Evolutionary conservation across 2,888 invertebrate genomes (phyloP), one percentile per base, ranked within the genome.

Genomic region (Erannis defoliaria): DNA sequence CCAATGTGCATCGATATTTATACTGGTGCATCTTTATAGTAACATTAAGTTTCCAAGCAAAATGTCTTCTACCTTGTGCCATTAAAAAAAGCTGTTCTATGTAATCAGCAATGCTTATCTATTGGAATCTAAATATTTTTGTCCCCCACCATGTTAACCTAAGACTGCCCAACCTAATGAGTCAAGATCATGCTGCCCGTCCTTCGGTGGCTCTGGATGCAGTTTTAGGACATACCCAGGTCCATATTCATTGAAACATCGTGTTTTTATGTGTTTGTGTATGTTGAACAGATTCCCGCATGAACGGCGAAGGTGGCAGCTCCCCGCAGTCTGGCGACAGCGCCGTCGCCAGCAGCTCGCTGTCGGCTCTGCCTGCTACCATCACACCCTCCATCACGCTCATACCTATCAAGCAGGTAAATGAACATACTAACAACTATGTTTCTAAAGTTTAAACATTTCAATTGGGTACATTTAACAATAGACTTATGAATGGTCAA

Each of bases 351-450:
- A 95, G 96, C 77, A 96, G 96, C 85, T 96, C 96, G 62, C 94
- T 95, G 70, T 94, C 94, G 42, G 84, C 90, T 62, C 81, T 94
- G 45, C 93, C 94, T 31, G 90, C 94, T 69, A 94, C 92, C 74
- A 97, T 97, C 80, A 97, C 97, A 74, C 97, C 97, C 19, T 97
- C 97, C 68, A 97, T 97, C 76, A 97, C 97, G 38, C 92, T 97
- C 55, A 97, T 97, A 90, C 97, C 97, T 62, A 97, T 97, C 71
- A 97, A 97, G 87, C 96, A 96, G 94, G 95, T 94, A 80, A 79
- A 33, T n/a, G 35, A 21, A n/a, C n/a, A 12, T 0, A 12, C 10
- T 12, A 31, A 9, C 9, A 31, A 31, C 5, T 5, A 31, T 6
- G 31, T n/a, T 4, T 3, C 2, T 5, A 31, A 12, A 14, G 35